Base-by-base conservation (phyloP, 2,797 vertebrate genomes). In the Dromococcyx pavoninus region DNA sequence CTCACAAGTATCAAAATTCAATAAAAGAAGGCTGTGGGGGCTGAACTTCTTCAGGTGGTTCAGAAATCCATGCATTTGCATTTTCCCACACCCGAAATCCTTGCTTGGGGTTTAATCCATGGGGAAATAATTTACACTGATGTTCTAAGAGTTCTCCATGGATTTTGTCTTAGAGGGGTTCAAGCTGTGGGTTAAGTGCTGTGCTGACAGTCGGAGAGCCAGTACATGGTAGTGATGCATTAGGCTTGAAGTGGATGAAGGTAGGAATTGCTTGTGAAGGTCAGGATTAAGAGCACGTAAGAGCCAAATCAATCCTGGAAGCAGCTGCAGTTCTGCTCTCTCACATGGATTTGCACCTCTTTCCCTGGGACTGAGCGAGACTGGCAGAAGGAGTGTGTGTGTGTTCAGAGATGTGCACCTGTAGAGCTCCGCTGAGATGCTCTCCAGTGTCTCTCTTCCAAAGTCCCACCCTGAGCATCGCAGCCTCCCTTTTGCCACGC, bases 1-100 rank as follows among this genome's bases (percentile, higher is more conserved):
- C 91, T 58, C 60, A 28, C 33, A 16, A 60, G n/a, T 85, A 84
- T 62, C 66, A 86, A 88, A 80, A 62, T 54, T 61, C 79, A 71
- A 4, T 81, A 83, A 71, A 71, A 60, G 81, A 44, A 58, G 65
- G 67, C 39, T 80, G 44, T 6, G 9, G 83, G 80, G 54, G 60
- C 71, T 95, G 88, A 93, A 81, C 56, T 80, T 77, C 6, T 43
- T 33, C 60, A 74, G 83, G 16, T 46, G 71, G 65, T 93, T 86
- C 87, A 81, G 79, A 96, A 95, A 85, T 87, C 73, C 43, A 14
- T 69, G 79, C 43, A 15, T 85, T 88, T 94, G 76, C 80, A 11
- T 86, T 96, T 93, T 75, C 72, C 73, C 43, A 58, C 91, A 93
- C 82, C 84, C 95, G 84, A 87, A 74, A 61, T 89, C 23, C 64